Base-by-base conservation (phyloP, 2,888 invertebrate genomes). In the Ariolimax columbianus region DNA sequence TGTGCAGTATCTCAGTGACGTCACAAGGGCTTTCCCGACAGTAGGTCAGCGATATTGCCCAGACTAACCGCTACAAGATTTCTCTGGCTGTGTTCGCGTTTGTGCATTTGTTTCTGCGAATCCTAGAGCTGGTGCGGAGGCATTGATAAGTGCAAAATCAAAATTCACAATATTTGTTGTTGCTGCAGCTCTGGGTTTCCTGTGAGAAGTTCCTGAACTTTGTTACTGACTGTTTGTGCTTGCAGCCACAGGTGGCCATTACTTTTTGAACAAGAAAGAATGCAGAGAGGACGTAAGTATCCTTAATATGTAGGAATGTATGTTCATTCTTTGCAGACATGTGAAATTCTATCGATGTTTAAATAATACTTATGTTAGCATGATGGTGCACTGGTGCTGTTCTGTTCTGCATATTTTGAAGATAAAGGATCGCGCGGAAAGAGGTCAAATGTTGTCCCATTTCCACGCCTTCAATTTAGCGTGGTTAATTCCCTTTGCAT, bases 171-270 rank as follows among this genome's bases (percentile, higher is more conserved):
- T 9, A 63, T 43, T 43, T 55, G 33, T 43, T 33, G 33, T 43
- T 33, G n/a, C 43, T 75, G 82, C 83, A 83, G 83, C 83, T 83
- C 68, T 17, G 77, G 47, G 9, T 82, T 33, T 4, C 14, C 26
- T 51, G 26, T 66, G 36, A 38, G 77, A 70, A 75, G 75, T 75
- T 47, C 23, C 51, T 70, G 47, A 83, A 79, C 47, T 73, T 80
- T 75, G 77, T 70, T 47, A 80, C 79, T 51, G 83, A 66, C 6
- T 36, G 55, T 40, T 59, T 43, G 30, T 30, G 30, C 70, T 73
- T 84, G 84, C 84, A 84, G 75, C 84, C 79, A 84, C 84, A 84
- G 73, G 84, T 84, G 84, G 84, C 84, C 84, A 78, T 84, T 70
- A 14, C 55, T 33, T 80, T n/a, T 72, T 36, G 23, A 63, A 78